A percentile compares a stretch with the other conserved stretches of the same genome.
phyloP scores from a whole-genome alignment of 2,113 vertebrate species.

The Raja brachyura region DNA sequence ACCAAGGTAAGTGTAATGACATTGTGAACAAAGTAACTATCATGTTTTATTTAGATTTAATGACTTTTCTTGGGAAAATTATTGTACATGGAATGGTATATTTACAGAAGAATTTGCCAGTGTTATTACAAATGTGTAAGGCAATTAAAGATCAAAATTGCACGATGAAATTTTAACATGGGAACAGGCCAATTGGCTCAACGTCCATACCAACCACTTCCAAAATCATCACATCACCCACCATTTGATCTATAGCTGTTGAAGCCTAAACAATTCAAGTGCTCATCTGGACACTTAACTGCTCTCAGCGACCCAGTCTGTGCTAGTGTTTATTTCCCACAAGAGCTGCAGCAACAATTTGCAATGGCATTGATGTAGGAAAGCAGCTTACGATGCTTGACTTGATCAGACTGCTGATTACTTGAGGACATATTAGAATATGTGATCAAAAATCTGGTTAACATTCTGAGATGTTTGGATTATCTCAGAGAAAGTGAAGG shows the following conservation, averaged over 20 bases:
- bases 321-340: background rate
- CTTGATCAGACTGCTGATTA: too few species aligned
- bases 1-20: background rate
- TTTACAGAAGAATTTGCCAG: background rate
- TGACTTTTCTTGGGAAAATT: background rate
- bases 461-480: too few species aligned
- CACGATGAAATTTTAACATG: background rate
- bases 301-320: background rate
- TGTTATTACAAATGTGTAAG: background rate
- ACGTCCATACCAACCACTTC: too few species aligned
- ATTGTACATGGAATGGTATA: background rate
- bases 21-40: background rate
- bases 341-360: background rate
- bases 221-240: too few species aligned
- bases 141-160: background rate
- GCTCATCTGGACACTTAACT: too few species aligned
- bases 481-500: too few species aligned
- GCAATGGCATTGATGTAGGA: too few species aligned
- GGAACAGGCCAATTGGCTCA: background rate
- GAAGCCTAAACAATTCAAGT: too few species aligned
- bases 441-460: too few species aligned
- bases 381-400: too few species aligned
- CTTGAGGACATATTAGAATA: too few species aligned
- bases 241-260: too few species aligned
- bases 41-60: background rate